A percentile compares a stretch with the other conserved stretches of the same genome.
Conservation (phyloP, 2,888 invertebrate genomes). For the Abrostola triplasia region DNA sequence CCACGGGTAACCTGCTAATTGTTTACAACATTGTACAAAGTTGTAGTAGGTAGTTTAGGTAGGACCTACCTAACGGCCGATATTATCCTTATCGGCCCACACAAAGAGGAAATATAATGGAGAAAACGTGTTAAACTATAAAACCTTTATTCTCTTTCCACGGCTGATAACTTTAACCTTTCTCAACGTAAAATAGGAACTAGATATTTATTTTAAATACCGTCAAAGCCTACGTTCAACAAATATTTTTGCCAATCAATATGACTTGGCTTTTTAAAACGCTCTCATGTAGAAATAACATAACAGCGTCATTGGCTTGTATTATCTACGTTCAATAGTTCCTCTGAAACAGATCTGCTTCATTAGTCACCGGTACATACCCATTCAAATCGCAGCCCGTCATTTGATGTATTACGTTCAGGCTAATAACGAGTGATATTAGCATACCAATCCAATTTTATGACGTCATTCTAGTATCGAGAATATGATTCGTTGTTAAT, state of each 20-base stretch:
- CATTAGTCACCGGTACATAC: slow-evolving; percentile 39
- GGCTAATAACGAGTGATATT: slow-evolving; percentile 23
- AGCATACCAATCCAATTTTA: slow-evolving; percentile 16
- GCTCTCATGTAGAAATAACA: slow-evolving; percentile 8
- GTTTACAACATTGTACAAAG: neutral
- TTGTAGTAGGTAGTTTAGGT: neutral
- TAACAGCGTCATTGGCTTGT: slow-evolving; percentile 9
- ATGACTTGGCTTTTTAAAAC: neutral
- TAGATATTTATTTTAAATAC: too few species aligned
- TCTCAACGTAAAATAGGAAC: too few species aligned
- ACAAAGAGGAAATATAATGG: slow-evolving; percentile 11
- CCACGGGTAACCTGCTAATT: neutral
- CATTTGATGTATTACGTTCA: slow-evolving; percentile 16
- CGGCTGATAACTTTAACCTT: too few species aligned
- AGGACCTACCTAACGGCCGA: too few species aligned
- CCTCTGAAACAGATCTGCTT: slow-evolving; percentile 32
- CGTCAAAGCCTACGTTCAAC: too few species aligned
- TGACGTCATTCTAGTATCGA: slow-evolving; percentile 38
- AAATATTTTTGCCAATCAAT: too few species aligned
- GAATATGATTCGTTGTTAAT: slow-evolving; percentile 12
- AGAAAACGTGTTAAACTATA: slow-evolving; percentile 19
- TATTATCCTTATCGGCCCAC: slow-evolving; percentile 19
- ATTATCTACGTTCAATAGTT: slow-evolving; percentile 20
- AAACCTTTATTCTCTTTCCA: slow-evolving; percentile 8
- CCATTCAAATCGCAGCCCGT: slow-evolving; percentile 23